phyloP scores from a whole-genome alignment of 2,888 invertebrate species.

The Odontomyia ornata region DNA sequence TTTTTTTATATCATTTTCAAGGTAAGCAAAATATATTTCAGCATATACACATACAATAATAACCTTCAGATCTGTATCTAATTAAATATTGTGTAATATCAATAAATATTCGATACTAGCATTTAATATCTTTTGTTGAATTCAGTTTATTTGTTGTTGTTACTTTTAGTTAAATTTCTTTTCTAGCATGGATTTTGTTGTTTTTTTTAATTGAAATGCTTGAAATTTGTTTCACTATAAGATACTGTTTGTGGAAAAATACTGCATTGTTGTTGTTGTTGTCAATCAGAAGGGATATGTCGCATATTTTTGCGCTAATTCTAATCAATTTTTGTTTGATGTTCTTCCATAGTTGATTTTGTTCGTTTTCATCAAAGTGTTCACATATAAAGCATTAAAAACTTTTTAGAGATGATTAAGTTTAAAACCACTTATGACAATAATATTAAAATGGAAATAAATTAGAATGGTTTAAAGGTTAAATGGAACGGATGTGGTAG shows the following conservation, averaged over 20 bases:
- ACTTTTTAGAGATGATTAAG: neutral
- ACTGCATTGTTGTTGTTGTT: constrained; percentile 36
- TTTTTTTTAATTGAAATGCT: constrained; percentile 35
- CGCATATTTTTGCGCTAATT: constrained; percentile 49
- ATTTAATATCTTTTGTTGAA: constrained; percentile 36
- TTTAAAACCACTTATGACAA: neutral
- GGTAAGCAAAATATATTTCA: constrained; percentile 51
- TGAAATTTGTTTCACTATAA: constrained; percentile 11
- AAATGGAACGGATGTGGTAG: neutral
- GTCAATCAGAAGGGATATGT: constrained; percentile 48
- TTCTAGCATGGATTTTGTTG: constrained; percentile 23
- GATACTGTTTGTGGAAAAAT: constrained; percentile 30
- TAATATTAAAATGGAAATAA: neutral
- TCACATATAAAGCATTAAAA: neutral
- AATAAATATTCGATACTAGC: constrained; percentile 23
- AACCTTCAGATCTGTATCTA: constrained; percentile 37
- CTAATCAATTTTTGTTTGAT: constrained; percentile 28
- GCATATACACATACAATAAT: constrained; percentile 45
- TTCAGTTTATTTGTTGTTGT: constrained; percentile 22
- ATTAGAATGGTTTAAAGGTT: neutral
- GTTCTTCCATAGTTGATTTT: neutral
- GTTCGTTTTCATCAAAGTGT: constrained; percentile 5
- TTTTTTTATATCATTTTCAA: constrained; percentile 35
- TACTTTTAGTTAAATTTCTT: constrained; percentile 40
- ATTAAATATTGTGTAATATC: constrained; percentile 44